phyloP scores from a whole-genome alignment of 2,113 vertebrate species.

The Xenus cinereus region DNA sequence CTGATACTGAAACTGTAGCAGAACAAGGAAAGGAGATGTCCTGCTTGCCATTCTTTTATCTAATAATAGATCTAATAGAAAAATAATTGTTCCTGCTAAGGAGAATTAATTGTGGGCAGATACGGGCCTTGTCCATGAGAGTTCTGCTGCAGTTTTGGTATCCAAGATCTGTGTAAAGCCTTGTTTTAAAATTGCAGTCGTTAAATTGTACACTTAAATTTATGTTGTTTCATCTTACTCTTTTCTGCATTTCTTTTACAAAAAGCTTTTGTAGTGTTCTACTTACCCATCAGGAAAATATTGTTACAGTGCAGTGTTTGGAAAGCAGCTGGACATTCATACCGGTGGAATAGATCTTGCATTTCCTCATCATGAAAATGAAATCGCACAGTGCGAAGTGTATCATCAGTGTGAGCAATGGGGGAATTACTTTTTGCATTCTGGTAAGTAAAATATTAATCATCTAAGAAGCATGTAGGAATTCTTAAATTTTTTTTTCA shows the following conservation, averaged over 20 bases:
- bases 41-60: not conserved
- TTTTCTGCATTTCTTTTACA: not conserved
- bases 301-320: slow-evolving; percentile 86
- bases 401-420: slow-evolving; percentile 90
- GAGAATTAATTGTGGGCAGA: not conserved
- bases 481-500: not conserved
- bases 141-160: not conserved
- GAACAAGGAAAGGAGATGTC: not conserved
- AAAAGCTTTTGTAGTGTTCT: not conserved
- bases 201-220: not conserved
- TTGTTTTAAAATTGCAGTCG: not conserved
- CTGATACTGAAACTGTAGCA: not conserved
- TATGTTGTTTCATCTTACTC: not conserved
- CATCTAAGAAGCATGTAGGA: not conserved
- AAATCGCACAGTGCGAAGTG: slow-evolving; percentile 92
- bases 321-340: slow-evolving; percentile 91
- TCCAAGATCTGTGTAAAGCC: not conserved
- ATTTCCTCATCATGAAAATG: slow-evolving; percentile 98
- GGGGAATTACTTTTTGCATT: slow-evolving; percentile 95
- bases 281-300: slow-evolving; percentile 3
- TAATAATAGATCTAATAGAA: not conserved
- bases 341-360: slow-evolving; percentile 91
- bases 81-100: not conserved
- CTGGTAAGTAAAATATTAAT: slow-evolving; percentile 77
- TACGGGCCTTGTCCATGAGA: not conserved